A percentile compares a stretch with the other conserved stretches of the same genome.
These are phyloP conservation scores for Nesidiocoris tenuis DNA, from an alignment of 2,888 invertebrate species.

Conservation along the genomic window DNA sequence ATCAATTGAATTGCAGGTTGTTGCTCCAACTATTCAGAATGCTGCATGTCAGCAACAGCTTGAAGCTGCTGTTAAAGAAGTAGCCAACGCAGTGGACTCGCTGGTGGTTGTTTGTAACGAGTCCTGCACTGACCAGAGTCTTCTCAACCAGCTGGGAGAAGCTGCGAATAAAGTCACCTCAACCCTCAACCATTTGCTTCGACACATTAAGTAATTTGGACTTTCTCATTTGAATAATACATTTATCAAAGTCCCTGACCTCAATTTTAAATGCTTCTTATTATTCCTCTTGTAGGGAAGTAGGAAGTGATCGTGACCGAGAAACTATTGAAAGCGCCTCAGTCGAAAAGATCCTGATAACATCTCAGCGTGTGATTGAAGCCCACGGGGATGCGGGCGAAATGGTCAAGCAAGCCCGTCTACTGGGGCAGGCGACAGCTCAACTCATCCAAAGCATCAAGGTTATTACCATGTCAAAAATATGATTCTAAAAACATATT, in stretches of 20 bases:
- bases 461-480: slow-evolving; percentile 4
- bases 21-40: slow-evolving; percentile 79
- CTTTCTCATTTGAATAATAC: background rate
- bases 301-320: slow-evolving; percentile 62
- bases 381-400: slow-evolving; percentile 85
- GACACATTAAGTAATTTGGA: slow-evolving; percentile 72
- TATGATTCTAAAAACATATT: slow-evolving; percentile 54
- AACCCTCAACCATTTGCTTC: slow-evolving; percentile 83
- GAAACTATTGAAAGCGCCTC: slow-evolving; percentile 74
- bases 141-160: slow-evolving; percentile 71
- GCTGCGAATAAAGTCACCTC: slow-evolving; percentile 88
- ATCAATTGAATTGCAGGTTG: slow-evolving; percentile 58
- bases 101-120: slow-evolving; percentile 80
- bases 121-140: slow-evolving; percentile 66
- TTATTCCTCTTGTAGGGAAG: slow-evolving; percentile 55
- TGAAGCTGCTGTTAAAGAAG: slow-evolving; percentile 87
- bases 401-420: slow-evolving; percentile 90
- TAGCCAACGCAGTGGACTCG: slow-evolving; percentile 86
- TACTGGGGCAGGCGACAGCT: slow-evolving; percentile 90
- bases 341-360: slow-evolving; percentile 85
- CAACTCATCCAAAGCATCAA: slow-evolving; percentile 92
- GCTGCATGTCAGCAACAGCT: slow-evolving; percentile 87
- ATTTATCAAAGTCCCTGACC: background rate
- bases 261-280: background rate
- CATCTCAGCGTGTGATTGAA: slow-evolving; percentile 83